Conservation (phyloP, 2,113 vertebrate species). For the Ceyx melanurus region DNA sequence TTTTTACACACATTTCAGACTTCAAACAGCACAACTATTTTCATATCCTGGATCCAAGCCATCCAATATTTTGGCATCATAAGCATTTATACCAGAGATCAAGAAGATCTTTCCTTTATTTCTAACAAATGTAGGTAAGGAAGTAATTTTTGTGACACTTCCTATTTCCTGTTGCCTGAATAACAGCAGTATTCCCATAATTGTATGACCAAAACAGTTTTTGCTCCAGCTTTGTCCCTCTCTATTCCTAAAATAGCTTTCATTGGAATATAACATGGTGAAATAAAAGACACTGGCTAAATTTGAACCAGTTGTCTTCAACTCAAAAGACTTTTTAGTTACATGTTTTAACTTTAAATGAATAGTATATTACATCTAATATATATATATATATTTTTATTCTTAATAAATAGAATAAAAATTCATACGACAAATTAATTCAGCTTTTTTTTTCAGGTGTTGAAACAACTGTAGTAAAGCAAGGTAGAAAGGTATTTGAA, state of each 20-base stretch:
- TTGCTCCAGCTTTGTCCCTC: conserved; percentile 12
- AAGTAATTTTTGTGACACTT: conserved; percentile 55
- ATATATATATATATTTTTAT: not conserved
- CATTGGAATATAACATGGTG: not conserved
- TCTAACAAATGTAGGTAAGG: conserved; percentile 61
- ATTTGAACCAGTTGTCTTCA: conserved; percentile 28
- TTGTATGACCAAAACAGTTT: conserved; percentile 1
- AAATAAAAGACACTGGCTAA: conserved; percentile 2
- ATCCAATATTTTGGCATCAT: not conserved
- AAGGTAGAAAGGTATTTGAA: not conserved
- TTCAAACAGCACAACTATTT: conserved; percentile 32
- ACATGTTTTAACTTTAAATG: not conserved
- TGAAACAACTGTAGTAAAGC: not conserved
- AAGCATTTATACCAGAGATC: conserved; percentile 14
- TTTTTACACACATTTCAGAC: not conserved
- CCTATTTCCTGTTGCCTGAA: conserved; percentile 52
- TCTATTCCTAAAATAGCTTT: conserved; percentile 34
- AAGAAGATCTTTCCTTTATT: conserved; percentile 44
- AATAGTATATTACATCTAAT: not conserved
- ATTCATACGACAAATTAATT: not conserved
- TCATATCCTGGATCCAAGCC: conserved; percentile 20
- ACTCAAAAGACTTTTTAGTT: not conserved
- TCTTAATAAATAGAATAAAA: not conserved
- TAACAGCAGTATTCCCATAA: conserved; percentile 38
- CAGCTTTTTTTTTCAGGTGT: not conserved